Evolutionary conservation across 2,113 vertebrate species (phyloP).

Genomic region (Nymphicus hollandicus): DNA sequence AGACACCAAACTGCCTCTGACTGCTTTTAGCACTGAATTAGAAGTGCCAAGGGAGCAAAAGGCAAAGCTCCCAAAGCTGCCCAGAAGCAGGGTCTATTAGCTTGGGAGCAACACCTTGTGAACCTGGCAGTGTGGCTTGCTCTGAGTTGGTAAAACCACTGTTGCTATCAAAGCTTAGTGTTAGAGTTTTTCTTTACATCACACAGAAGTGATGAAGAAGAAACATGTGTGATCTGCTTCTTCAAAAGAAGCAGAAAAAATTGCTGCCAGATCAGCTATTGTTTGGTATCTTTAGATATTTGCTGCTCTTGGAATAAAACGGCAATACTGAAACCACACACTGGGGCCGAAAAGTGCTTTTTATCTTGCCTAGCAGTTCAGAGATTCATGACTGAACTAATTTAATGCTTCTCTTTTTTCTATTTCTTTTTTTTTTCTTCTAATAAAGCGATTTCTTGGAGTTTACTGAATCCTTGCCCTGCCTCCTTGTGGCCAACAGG

Average conservation of each 20-base stretch:
- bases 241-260: constrained; percentile 54
- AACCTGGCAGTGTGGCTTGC: neutral
- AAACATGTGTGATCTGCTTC: constrained; percentile 2
- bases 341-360: constrained; percentile 30
- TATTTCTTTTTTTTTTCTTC: neutral
- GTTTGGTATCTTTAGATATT: constrained; percentile 28
- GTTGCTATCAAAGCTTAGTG: neutral
- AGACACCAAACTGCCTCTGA: neutral
- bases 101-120: neutral
- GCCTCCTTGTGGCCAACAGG: constrained; percentile 62
- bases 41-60: neutral
- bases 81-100: neutral
- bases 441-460: neutral
- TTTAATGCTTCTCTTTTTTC: neutral
- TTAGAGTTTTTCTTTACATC: neutral
- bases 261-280: constrained; percentile 33
- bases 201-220: constrained; percentile 23
- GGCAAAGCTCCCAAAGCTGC: neutral
- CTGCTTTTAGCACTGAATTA: neutral
- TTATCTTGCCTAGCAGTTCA: constrained; percentile 21
- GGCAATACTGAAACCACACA: constrained; percentile 24
- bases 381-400: constrained; percentile 3
- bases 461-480: constrained; percentile 44
- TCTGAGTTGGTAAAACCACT: neutral
- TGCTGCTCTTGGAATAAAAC: constrained; percentile 45